A percentile compares a stretch with the other conserved stretches of the same genome.
phyloP scores from a whole-genome alignment of 2,888 invertebrate genomes.

The Acronicta psi region DNA sequence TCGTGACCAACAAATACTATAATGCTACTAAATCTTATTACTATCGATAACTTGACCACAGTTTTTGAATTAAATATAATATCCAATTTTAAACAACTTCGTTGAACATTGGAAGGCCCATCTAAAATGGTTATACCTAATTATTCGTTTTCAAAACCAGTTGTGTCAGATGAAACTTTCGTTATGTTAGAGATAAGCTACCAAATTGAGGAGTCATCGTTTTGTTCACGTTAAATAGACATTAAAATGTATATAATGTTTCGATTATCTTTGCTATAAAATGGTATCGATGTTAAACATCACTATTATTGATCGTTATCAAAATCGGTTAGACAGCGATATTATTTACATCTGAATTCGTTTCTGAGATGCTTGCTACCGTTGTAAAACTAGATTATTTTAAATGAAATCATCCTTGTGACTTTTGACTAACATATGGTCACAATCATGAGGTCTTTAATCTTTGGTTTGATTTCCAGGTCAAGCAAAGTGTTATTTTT shows the following conservation, averaged over 20 bases:
- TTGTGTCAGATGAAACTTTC: conserved; percentile 61
- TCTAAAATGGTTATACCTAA: conserved; percentile 56
- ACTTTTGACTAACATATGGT: no score
- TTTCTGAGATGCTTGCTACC: conserved; percentile 20
- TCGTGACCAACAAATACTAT: no score
- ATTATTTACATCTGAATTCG: conserved; percentile 28
- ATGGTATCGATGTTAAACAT: conserved; percentile 44
- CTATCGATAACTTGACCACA: no score
- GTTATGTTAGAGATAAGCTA: conserved; percentile 62
- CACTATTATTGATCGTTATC: conserved; percentile 46
- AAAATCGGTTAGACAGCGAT: conserved; percentile 14
- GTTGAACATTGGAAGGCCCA: conserved; percentile 56
- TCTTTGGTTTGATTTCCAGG: no score
- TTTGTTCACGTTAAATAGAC: conserved; percentile 50
- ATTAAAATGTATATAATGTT: conserved; percentile 49
- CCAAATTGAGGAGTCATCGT: conserved; percentile 47
- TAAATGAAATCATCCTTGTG: not conserved
- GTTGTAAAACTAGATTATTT: conserved; percentile 3
- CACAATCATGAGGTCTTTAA: no score
- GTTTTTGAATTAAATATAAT: no score
- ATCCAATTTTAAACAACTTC: conserved; percentile 42
- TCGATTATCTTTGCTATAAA: conserved; percentile 48
- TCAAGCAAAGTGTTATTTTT: no score
- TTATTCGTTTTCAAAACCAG: conserved; percentile 67
- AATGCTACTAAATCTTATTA: no score